phyloP scores from a whole-genome alignment of 2,113 vertebrate species.

The Paedocypris sp. region DNA sequence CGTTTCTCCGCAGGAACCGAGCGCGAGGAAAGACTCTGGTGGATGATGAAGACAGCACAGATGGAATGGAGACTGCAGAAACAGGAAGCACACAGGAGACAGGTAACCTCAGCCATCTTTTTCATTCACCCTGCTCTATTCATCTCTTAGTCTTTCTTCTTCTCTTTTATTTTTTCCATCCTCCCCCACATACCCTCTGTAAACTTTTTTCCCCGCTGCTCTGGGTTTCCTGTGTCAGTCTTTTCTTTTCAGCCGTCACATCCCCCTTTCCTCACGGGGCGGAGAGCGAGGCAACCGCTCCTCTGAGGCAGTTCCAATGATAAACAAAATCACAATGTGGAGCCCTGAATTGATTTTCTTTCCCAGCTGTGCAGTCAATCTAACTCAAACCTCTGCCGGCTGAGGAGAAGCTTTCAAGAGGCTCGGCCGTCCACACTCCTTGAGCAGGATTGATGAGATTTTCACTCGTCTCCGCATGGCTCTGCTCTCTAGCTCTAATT shows the following conservation, averaged over 20 bases:
- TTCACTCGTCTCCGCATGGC: conserved; percentile 46
- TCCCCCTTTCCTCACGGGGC: conserved; percentile 3
- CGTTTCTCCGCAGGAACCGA: conserved; percentile 69
- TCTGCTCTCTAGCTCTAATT: conserved; percentile 53
- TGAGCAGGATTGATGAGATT: conserved; percentile 45
- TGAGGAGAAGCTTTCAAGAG: conserved; percentile 28
- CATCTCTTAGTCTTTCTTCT: not conserved
- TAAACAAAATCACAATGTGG: conserved; percentile 28
- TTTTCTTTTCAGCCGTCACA: conserved; percentile 14
- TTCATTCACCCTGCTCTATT: not conserved
- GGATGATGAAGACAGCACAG: conserved; percentile 96
- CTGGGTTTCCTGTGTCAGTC: not conserved
- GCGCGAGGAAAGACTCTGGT: conserved; percentile 78
- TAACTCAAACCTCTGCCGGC: conserved; percentile 37
- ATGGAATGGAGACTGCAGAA: conserved; percentile 83
- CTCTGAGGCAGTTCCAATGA: conserved; percentile 8
- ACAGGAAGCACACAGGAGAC: conserved; percentile 75
- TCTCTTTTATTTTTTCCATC: not conserved
- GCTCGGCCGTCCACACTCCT: conserved; percentile 32
- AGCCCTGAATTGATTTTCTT: conserved; percentile 25
- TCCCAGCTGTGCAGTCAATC: conserved; percentile 30
- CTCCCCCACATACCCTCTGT: not conserved
- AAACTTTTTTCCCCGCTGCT: not conserved
- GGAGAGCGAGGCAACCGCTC: not conserved
- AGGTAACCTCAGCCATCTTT: conserved; percentile 50